These are phyloP conservation scores for Forficula auricularia DNA, from an alignment of 1,140 invertebrate genomes.

Conservation along the genomic window DNA sequence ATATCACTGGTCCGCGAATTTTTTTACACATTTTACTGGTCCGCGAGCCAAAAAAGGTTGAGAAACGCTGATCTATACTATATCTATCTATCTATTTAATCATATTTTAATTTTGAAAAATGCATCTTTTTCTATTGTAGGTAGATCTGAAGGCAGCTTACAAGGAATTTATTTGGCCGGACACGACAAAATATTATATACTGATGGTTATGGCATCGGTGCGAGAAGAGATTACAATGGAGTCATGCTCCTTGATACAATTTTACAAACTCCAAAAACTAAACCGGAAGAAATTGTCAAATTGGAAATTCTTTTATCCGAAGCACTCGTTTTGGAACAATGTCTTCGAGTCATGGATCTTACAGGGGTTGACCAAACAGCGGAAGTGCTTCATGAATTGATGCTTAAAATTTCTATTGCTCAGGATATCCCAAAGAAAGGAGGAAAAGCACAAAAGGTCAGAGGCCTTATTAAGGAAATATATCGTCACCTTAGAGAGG, in stretches of 20 bases:
- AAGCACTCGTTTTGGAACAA: constrained; percentile 67
- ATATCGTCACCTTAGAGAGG: too few species aligned
- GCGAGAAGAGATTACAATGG: constrained; percentile 78
- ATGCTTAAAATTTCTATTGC: constrained; percentile 50
- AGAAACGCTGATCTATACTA: too few species aligned
- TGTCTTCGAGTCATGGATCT: constrained; percentile 52
- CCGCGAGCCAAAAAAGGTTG: too few species aligned
- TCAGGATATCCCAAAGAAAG: constrained; percentile 52
- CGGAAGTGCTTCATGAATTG: constrained; percentile 60
- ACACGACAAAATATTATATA: constrained; percentile 64
- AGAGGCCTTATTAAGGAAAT: too few species aligned
- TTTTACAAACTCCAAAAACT: constrained; percentile 57
- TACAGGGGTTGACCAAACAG: constrained; percentile 50
- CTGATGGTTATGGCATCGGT: constrained; percentile 60
- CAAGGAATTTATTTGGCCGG: constrained; percentile 55
- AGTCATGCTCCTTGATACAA: constrained; percentile 69
- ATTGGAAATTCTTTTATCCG: constrained; percentile 67
- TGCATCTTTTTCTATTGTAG: constrained; percentile 25
- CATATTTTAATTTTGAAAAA: too few species aligned
- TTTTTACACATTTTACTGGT: too few species aligned
- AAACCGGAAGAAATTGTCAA: constrained; percentile 55
- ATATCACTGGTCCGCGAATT: too few species aligned
- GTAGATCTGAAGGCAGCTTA: constrained; percentile 32
- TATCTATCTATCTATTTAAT: too few species aligned
- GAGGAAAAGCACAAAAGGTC: constrained; percentile 71